A percentile compares a stretch with the other conserved stretches of the same genome.
phyloP scores from a whole-genome alignment of 2,113 vertebrate species.

The Cyprinodon tularosa region DNA sequence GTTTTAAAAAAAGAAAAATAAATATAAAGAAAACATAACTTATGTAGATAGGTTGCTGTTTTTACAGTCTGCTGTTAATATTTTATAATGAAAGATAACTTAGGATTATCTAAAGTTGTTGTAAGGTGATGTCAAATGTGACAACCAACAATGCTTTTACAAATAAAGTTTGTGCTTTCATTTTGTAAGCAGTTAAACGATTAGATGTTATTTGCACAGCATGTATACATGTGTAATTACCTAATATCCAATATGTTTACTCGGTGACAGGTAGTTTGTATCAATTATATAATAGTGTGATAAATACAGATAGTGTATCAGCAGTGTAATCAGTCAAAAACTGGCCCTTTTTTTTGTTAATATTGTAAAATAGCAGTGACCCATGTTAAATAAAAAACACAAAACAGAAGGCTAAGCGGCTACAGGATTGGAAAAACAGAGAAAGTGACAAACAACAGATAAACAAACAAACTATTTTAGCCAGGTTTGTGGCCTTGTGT shows the following conservation, averaged over 20 bases:
- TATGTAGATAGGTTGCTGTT: constrained; percentile 3
- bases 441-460: background rate
- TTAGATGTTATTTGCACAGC: background rate
- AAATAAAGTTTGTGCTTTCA: background rate
- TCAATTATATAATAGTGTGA: background rate
- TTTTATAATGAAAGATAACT: constrained; percentile 9
- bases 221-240: background rate
- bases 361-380: background rate
- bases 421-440: background rate
- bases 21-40: background rate
- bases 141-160: background rate
- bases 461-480: background rate
- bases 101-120: background rate
- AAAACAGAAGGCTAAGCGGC: background rate
- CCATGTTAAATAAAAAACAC: too few relatives aligned
- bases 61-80: background rate
- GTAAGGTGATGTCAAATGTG: constrained; percentile 4
- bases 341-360: background rate
- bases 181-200: too few relatives aligned
- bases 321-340: background rate
- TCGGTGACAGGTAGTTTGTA: background rate
- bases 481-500: background rate
- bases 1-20: background rate
- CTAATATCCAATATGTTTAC: background rate
- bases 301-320: background rate